Percentiles rank a stretch among this genome's conserved stretches.
phyloP scores from a whole-genome alignment of 1,140 invertebrate genomes.

The Cydia pomonella region DNA sequence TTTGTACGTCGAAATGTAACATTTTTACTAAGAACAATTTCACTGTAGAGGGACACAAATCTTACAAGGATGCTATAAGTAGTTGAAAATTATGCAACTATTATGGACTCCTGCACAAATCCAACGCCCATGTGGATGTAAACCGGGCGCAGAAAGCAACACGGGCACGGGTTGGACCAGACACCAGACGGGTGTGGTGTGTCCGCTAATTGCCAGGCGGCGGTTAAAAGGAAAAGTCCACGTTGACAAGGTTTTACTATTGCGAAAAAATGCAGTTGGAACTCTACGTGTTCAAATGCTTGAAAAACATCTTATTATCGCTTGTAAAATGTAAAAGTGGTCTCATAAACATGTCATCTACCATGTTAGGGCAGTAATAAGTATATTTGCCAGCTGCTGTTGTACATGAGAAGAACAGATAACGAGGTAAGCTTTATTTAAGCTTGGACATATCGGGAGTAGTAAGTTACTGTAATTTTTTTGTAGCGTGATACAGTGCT shows the following conservation, averaged over 20 bases:
- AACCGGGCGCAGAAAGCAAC: slow-evolving; percentile 14
- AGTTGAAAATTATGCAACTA: background rate
- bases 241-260: background rate
- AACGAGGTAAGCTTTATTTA: too few species aligned
- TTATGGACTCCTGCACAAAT: background rate
- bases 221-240: slow-evolving; percentile 4
- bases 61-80: background rate
- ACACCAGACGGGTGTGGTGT: background rate
- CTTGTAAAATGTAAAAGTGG: slow-evolving; percentile 1
- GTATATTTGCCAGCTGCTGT: too few species aligned
- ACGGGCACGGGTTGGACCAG: background rate
- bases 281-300: background rate
- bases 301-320: background rate
- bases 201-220: background rate
- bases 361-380: background rate
- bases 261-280: background rate
- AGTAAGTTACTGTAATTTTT: too few species aligned
- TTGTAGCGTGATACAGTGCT: too few species aligned
- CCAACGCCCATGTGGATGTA: background rate
- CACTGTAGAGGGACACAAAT: too few species aligned
- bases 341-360: background rate
- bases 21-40: too few species aligned
- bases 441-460: too few species aligned
- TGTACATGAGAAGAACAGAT: too few species aligned
- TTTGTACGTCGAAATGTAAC: too few species aligned